Evolutionary conservation across 2,888 invertebrate genomes (phyloP), one percentile per base, ranked within the genome.

Genomic region (Gastracanthus pulcherrimus): DNA sequence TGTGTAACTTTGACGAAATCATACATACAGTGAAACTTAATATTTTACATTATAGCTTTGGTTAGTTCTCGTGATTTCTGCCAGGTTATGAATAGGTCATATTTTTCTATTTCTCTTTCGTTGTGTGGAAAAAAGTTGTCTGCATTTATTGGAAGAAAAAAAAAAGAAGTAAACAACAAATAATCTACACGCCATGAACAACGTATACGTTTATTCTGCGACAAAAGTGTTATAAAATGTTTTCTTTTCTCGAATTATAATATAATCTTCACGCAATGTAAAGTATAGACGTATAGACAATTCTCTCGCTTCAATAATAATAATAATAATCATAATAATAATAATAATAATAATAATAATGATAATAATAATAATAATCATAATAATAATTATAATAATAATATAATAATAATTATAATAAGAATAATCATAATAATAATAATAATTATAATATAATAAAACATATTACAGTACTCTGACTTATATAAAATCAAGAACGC

Each of bases 401-500:
- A 71, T 62, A 66, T 66, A 66, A 80, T 80, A 80, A 80, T n/a
- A 26, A 80, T 75, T 23, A 75, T 76, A 66, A 62, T 76, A 48
- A 72, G 79, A 74, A 64, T 72, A 72, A 60, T 72, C 29, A 48
- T 64, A 19, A 41, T 64, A 11, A 64, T 48, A 51, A 78, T 71
- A 36, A 55, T 48, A 69, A 60, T 69, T 69, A 72, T 81, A 76
- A 60, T 76, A 45, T 74, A 76, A 81, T 77, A 81, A 70, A 81
- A 67, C 70, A 72, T 74, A 81, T 74, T 80, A 80, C 77, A 82
- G 71, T 78, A 76, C 64, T 80, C 78, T 76, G 80, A 78, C 80
- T 83, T 83, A 83, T 83, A 83, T 81, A 83, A 83, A 83, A 83
- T 83, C 70, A 76, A 82, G 76, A 80, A 76, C 80, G 82, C 82